phyloP scores from a whole-genome alignment of 2,113 vertebrate genomes.

The Xiphophorus maculatus region DNA sequence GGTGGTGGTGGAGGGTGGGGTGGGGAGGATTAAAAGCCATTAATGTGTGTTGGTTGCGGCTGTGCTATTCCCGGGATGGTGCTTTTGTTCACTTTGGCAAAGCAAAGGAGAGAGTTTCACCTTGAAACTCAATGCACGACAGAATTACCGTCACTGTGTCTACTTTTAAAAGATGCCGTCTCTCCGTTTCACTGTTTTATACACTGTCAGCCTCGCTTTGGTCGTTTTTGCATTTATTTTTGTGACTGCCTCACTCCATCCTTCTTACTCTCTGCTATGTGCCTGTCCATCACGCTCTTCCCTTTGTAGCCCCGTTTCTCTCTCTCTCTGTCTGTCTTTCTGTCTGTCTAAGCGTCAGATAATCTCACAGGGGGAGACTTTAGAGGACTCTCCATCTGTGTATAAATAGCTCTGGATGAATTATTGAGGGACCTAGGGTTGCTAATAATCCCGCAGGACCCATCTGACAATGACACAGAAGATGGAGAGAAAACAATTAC shows the following conservation, averaged over 20 bases:
- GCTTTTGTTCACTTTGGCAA: slow-evolving; percentile 80
- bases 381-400: slow-evolving; percentile 83
- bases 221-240: slow-evolving; percentile 55
- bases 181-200: slow-evolving; percentile 39
- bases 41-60: slow-evolving; percentile 77
- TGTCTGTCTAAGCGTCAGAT: slow-evolving; percentile 78
- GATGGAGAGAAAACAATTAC: slow-evolving; percentile 85
- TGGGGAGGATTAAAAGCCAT: slow-evolving; percentile 80
- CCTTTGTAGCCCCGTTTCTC: slow-evolving; percentile 58
- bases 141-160: slow-evolving; percentile 75
- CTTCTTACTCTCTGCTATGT: slow-evolving; percentile 50
- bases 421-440: slow-evolving; percentile 84
- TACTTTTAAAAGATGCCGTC: slow-evolving; percentile 63
- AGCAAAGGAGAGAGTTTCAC: slow-evolving; percentile 76
- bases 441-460: slow-evolving; percentile 84
- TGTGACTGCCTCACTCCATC: slow-evolving; percentile 54
- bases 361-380: slow-evolving; percentile 82
- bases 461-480: slow-evolving; percentile 83
- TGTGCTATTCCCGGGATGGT: slow-evolving; percentile 77
- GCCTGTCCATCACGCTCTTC: slow-evolving; percentile 46
- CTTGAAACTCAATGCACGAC: slow-evolving; percentile 78
- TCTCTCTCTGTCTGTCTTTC: slow-evolving; percentile 59
- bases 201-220: slow-evolving; percentile 55
- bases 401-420: slow-evolving; percentile 86
- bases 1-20: too few relatives aligned